Percentiles rank a stretch among this genome's conserved stretches.
phyloP scores from a whole-genome alignment of 2,113 vertebrate species.

The Protomyctophum bolini region DNA sequence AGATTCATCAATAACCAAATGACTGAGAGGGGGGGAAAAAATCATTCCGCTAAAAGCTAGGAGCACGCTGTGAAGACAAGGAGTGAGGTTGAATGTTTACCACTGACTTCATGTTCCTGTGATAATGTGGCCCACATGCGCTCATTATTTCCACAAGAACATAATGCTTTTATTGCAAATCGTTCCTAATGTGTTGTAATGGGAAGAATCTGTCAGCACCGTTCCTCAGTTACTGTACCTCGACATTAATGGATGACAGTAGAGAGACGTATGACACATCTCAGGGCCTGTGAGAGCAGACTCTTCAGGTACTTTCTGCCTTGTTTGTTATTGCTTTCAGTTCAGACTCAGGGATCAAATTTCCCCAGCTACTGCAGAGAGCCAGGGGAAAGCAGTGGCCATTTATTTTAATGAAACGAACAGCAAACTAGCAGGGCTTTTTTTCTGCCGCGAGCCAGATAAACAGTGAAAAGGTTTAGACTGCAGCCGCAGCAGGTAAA shows the following conservation, averaged over 20 bases:
- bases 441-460: constrained; percentile 60
- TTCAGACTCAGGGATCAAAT: constrained; percentile 62
- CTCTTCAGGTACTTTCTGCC: constrained; percentile 50
- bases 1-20: constrained; percentile 60
- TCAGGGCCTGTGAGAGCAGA: constrained; percentile 21
- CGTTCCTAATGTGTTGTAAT: constrained; percentile 10
- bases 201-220: constrained; percentile 21
- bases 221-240: constrained; percentile 24
- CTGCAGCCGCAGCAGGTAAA: constrained; percentile 51
- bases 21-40: constrained; percentile 27
- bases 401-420: constrained; percentile 67
- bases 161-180: constrained; percentile 25
- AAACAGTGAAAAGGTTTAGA: constrained; percentile 72
- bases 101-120: constrained; percentile 30
- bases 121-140: constrained; percentile 33
- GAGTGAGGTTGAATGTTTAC: constrained; percentile 27
- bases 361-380: constrained; percentile 45
- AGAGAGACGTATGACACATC: constrained; percentile 38
- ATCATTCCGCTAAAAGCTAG: constrained; percentile 1
- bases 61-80: constrained; percentile 27
- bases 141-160: constrained; percentile 42
- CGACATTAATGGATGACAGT: constrained; percentile 38
- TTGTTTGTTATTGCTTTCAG: constrained; percentile 52
- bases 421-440: constrained; percentile 58
- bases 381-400: constrained; percentile 35